These are phyloP conservation scores for Oligia fasciuncula DNA, from an alignment of 2,888 invertebrate species.

Conservation along the genomic window DNA sequence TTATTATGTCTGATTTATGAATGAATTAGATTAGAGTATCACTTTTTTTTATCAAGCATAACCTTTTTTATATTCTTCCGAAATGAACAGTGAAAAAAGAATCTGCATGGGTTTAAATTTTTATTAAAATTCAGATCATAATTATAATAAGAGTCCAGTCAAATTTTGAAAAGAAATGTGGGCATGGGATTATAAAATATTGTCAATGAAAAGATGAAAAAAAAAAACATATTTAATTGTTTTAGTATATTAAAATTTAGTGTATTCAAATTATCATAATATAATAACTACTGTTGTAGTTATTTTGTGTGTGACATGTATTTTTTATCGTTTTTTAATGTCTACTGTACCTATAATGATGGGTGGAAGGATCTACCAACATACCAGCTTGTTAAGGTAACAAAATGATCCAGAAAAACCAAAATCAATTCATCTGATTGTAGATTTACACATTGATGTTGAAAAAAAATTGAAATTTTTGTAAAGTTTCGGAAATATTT, in stretches of 20 bases:
- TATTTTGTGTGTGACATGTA: conserved; percentile 88
- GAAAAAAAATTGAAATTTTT: conserved; percentile 25
- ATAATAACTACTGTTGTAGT: conserved; percentile 75
- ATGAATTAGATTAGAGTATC: neutral
- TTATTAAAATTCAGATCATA: conserved; percentile 17
- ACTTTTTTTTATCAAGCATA: conserved; percentile 4
- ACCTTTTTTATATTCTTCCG: conserved; percentile 27
- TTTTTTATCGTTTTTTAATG: conserved; percentile 89
- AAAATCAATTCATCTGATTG: conserved; percentile 80
- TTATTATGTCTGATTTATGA: neutral
- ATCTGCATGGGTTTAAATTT: conserved; percentile 49
- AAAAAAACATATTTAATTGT: conserved; percentile 16
- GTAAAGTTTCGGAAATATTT: neutral
- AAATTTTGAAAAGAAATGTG: conserved; percentile 35
- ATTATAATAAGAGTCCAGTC: conserved; percentile 5
- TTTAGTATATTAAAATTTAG: conserved; percentile 26
- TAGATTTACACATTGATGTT: conserved; percentile 86
- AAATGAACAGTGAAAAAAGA: conserved; percentile 22
- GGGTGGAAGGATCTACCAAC: conserved; percentile 92
- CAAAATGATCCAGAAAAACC: conserved; percentile 79
- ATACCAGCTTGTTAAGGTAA: conserved; percentile 92
- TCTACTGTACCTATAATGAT: conserved; percentile 89
- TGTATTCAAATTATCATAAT: conserved; percentile 50
- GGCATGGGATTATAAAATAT: conserved; percentile 64
- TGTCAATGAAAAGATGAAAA: neutral